Conservation (phyloP, 2,888 invertebrate species). For the Sycophila texana region DNA sequence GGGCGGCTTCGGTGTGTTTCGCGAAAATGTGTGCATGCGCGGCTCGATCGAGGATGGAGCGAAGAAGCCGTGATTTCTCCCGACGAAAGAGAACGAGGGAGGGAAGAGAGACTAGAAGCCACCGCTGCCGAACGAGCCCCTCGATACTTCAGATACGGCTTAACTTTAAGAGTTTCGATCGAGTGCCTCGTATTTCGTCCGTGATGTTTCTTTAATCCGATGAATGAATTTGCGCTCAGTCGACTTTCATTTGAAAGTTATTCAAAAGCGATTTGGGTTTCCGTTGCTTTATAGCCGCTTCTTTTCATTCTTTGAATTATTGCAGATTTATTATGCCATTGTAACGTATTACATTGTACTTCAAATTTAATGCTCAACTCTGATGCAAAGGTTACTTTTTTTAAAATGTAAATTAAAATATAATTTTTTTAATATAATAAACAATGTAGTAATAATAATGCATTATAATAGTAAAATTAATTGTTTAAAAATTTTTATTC, state of each 20-base stretch:
- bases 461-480: too few species aligned
- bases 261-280: background rate
- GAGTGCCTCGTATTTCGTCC: constrained; percentile 42
- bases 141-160: constrained; percentile 43
- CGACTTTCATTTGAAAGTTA: constrained; percentile 47
- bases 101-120: too few species aligned
- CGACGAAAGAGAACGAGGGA: background rate
- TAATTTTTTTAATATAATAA: too few species aligned
- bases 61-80: constrained; percentile 21
- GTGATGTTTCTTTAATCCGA: constrained; percentile 23
- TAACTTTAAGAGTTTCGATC: constrained; percentile 45
- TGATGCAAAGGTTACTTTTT: too few species aligned
- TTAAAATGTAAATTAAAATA: too few species aligned
- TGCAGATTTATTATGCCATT: background rate
- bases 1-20: constrained; percentile 53
- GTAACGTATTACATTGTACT: constrained; percentile 1
- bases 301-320: too few species aligned
- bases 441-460: too few species aligned
- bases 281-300: background rate
- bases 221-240: constrained; percentile 41
- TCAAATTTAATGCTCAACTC: background rate
- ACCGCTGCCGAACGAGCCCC: background rate
- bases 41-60: background rate
- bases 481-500: too few species aligned
- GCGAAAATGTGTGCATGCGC: background rate